Base-by-base conservation (phyloP, 2,888 invertebrate genomes). In the Troides aeacus region DNA sequence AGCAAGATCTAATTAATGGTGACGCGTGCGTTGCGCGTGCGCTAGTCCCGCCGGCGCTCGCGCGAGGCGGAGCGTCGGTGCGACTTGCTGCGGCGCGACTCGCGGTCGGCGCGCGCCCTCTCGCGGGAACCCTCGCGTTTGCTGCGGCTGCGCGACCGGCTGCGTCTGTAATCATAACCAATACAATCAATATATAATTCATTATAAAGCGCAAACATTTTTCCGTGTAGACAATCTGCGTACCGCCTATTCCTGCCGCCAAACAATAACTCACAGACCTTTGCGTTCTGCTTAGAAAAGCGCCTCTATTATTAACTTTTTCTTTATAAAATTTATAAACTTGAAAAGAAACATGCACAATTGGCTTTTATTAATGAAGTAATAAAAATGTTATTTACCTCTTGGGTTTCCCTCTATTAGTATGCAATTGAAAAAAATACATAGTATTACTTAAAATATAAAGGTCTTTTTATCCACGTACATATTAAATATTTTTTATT, bases 21-120 rank as follows among this genome's bases (percentile, higher is more conserved):
- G 21, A 5, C 21, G 57, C 12, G 57, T 4, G 21, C 21, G 56
- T 57, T 57, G n/a, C 15, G 50, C 3, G 21, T 21, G 57, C 60
- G 63, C 23, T 85, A 90, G 73, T 91, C 92, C 67, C 91, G 83
- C 67, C 89, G 84, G 17, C 88, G 85, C 67, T 92, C 91, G 62
- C 86, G 83, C 18, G 90, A 91, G 6, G 82, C 72, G 15, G 91
- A 90, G 62, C 90, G 87, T 69, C 89, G 83, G 23, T 90, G 89
- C 74, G 87, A 88, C 67, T 87, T 86, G 76, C 90, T 88, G 23
- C 88, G 87, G 50, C 87, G 73, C 23, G 85, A 83, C 24, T 82
- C 84, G 0, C 82, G 80, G n/a, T 83, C 86, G 24, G 84, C 87
- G 57, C 86, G 86, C 66, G 79, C 80, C 71, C 82, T 84, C 72